Base-by-base conservation (phyloP, 2,113 vertebrate species). In the Ciconia maguari region DNA sequence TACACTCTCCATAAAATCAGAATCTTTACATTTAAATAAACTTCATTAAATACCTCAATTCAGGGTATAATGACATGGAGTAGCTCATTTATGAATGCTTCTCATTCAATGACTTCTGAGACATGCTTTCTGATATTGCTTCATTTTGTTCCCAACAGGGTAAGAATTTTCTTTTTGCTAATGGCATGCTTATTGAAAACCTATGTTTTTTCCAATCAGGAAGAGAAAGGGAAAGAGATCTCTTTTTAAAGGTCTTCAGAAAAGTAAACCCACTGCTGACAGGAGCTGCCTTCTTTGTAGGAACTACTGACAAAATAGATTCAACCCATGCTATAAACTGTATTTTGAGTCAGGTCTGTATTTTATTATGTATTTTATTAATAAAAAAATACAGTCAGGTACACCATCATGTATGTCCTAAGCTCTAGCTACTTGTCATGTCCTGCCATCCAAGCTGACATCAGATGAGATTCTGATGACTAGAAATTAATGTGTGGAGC, bases 161-260 rank as follows among this genome's bases (percentile, higher is more conserved):
- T 61, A 34, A 51, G 32, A 52, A n/a, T 64, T 57, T 48, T 38
- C 5, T 48, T 38, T 49, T 57, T 81, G 13, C 80, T 48, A 87
- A 20, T 0, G 3, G 1, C 7, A 51, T 24, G 7, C 34, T 93
- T 64, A 30, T 26, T 68, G 2, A 6, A 79, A 83, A 25, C 1
- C 4, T 7, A 0, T 49, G 16, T 32, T n/a, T 46, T 74, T 61
- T 26, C 0, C 2, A 51, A 18, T 5, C 21, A 49, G 8, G 5
- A 48, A 69, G 16, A 44, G 21, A 26, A 71, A 68, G 70, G 2
- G 32, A 54, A 19, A 64, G 51, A 24, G 2, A 25, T 24, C 4
- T 38, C 8, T 51, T 89, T 78, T 61, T 42, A 65, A 79, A n/a
- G 2, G 2, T 69, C 54, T 87, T 81, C 11, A 30, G 7, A 44